Evolutionary conservation across 2,113 vertebrate species (phyloP).

Genomic region (Syngnathus floridae): DNA sequence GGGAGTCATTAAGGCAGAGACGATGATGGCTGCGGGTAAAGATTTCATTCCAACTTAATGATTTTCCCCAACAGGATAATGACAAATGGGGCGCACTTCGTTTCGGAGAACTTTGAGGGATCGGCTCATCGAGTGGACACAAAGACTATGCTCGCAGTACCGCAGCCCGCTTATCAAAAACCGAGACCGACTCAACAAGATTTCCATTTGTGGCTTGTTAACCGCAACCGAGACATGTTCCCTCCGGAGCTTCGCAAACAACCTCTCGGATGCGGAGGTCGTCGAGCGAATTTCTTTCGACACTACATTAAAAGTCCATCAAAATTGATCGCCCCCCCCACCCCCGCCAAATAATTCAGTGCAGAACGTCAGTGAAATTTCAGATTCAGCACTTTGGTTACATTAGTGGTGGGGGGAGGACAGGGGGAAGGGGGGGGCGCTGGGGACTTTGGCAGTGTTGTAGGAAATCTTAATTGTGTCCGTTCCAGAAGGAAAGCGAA

Average conservation of each 20-base stretch:
- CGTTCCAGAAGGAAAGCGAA: constrained; percentile 18
- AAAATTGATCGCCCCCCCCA: neutral
- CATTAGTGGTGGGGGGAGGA: constrained; percentile 6
- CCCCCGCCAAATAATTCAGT: constrained; percentile 20
- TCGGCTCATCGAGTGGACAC: constrained; percentile 16
- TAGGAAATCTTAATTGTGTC: constrained; percentile 15
- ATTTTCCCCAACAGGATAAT: constrained; percentile 41
- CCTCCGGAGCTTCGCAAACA: neutral
- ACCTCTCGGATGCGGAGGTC: neutral
- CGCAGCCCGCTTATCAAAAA: neutral
- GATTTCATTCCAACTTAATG: constrained; percentile 45
- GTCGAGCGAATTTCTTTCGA: neutral
- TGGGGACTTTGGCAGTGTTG: constrained; percentile 6
- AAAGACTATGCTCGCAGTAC: neutral
- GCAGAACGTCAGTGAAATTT: constrained; percentile 31
- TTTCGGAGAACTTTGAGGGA: constrained; percentile 7
- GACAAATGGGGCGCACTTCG: constrained; percentile 43
- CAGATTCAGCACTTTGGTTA: constrained; percentile 25
- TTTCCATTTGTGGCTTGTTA: neutral
- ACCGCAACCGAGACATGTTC: neutral
- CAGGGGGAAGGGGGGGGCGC: neutral
- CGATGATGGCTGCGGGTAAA: constrained; percentile 32
- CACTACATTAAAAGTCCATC: constrained; percentile 2
- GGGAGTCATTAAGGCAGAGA: constrained; percentile 44
- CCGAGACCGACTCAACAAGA: neutral